A percentile compares a stretch with the other conserved stretches of the same genome.
These are phyloP conservation scores for Ernsta delagoae DNA, from an alignment of 2,888 invertebrate genomes.

Conservation along the genomic window DNA sequence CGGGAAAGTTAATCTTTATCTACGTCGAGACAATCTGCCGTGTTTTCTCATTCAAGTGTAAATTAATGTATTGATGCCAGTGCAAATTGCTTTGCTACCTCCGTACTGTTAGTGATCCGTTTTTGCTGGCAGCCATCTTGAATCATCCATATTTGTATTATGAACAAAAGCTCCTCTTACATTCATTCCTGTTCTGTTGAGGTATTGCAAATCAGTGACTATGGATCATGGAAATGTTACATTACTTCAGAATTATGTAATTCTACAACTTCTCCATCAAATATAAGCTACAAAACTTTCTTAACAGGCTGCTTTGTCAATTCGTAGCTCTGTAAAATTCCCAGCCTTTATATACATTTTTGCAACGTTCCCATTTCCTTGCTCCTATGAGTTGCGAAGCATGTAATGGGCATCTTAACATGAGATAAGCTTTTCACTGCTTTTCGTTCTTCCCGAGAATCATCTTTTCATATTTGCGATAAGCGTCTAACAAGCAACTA, in stretches of 20 bases:
- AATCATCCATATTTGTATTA: constrained; percentile 15
- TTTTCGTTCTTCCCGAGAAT: constrained; percentile 13
- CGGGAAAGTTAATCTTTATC: constrained; percentile 37
- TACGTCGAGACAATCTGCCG: constrained; percentile 31
- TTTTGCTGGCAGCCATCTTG: constrained; percentile 25
- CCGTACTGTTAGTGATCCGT: constrained; percentile 28
- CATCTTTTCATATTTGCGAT: constrained; percentile 6
- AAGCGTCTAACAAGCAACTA: constrained; percentile 36
- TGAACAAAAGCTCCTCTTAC: constrained; percentile 15
- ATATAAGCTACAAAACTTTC: neutral
- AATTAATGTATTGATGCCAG: constrained; percentile 33
- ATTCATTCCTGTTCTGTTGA: neutral
- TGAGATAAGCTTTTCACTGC: constrained; percentile 12
- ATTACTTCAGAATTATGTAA: neutral
- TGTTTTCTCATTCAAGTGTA: constrained; percentile 32
- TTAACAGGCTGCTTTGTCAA: neutral
- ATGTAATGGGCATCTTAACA: constrained; percentile 23
- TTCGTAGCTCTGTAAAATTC: neutral
- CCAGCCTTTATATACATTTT: constrained; percentile 10
- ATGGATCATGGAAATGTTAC: neutral
- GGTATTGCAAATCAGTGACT: neutral
- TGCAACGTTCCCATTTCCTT: constrained; percentile 4
- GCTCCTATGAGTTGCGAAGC: constrained; percentile 18
- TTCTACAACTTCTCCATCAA: neutral
- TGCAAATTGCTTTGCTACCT: constrained; percentile 31